A percentile compares a stretch with the other conserved stretches of the same genome.
These are phyloP conservation scores for Accipiter cooperii DNA, from an alignment of 2,113 vertebrate species.

Conservation along the genomic window DNA sequence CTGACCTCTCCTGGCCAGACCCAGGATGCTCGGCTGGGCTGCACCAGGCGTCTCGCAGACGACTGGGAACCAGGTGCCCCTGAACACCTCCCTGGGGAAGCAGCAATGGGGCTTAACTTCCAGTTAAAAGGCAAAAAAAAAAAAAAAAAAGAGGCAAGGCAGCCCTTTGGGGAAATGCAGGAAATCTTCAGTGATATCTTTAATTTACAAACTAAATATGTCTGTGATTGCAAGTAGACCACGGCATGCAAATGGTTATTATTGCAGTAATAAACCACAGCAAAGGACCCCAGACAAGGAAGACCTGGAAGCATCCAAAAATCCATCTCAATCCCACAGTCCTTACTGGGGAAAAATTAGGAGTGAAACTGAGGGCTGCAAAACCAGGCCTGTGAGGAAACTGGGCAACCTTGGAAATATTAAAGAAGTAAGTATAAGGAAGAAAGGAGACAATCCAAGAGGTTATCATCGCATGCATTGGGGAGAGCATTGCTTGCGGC, in stretches of 20 bases:
- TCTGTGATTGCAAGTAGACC: not conserved
- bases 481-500: not conserved
- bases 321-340: not conserved
- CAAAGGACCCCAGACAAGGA: not conserved
- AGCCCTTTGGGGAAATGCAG: not conserved
- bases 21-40: not conserved
- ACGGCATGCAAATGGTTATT: not conserved
- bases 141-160: not conserved
- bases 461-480: not conserved
- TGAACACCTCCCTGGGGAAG: not conserved
- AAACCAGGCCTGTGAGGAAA: not conserved
- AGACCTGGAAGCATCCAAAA: not conserved
- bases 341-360: not conserved
- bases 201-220: not conserved
- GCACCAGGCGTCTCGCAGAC: not conserved
- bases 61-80: not conserved
- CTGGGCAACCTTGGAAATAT: not conserved
- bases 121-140: not conserved
- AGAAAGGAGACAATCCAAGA: not conserved
- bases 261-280: not conserved
- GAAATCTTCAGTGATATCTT: not conserved
- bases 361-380: not conserved
- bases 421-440: not conserved
- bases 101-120: accelerated
- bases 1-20: conserved; percentile 56